Evolutionary conservation across 2,797 vertebrate species (phyloP).

Genomic region (Spondyliosoma cantharus): DNA sequence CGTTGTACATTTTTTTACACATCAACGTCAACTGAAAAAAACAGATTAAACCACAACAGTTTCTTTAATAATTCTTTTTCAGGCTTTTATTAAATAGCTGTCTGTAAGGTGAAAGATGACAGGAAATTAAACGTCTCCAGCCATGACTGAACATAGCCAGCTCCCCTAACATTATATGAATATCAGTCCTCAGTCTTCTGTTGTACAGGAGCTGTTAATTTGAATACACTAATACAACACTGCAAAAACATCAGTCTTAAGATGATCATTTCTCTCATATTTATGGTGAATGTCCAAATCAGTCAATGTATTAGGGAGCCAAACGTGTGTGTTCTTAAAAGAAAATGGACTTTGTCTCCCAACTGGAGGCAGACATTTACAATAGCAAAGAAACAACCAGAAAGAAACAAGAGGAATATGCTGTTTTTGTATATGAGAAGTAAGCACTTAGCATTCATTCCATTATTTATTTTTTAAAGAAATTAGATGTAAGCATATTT

Average conservation of each 20-base stretch:
- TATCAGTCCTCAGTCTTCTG: not conserved
- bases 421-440: no score
- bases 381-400: no score
- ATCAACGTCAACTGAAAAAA: no score
- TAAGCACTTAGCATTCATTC: no score
- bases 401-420: no score
- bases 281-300: no score
- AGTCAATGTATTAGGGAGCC: no score
- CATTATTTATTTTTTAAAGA: no score
- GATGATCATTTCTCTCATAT: not conserved
- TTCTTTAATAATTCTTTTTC: not conserved
- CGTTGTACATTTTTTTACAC: not conserved
- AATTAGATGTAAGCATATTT: no score
- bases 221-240: not conserved
- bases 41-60: not conserved
- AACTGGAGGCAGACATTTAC: no score
- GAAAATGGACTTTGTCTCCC: no score
- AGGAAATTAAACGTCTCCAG: conserved; percentile 11
- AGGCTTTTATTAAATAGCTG: not conserved
- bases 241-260: conserved; percentile 1
- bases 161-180: not conserved
- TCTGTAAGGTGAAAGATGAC: not conserved
- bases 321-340: no score
- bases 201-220: not conserved
- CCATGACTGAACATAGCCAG: not conserved